Base-by-base conservation (phyloP, 1,140 invertebrate genomes). In the Diorhabda carinulata region DNA sequence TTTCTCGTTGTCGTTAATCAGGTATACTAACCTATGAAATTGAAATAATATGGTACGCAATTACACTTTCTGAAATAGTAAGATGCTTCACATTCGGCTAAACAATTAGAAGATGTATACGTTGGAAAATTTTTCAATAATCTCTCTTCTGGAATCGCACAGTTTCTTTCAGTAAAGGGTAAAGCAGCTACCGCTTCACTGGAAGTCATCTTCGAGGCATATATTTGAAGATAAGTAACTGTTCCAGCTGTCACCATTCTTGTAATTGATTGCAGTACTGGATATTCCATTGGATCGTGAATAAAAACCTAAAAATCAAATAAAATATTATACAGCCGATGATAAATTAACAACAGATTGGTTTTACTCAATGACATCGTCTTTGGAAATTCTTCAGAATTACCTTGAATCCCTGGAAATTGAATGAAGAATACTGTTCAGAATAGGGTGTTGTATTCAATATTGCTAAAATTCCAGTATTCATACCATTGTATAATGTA, bases 401-500 rank as follows among this genome's bases (percentile, higher is more conserved):
- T 68, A 73, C 72, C 67, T 71, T 73, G 6, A 71, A 61, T 57
- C 72, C 72, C 8, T 58, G 66, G 7, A 69, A 68, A 71, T 70
- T 61, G 8, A 71, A 45, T 57, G 40, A n/a, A 10, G 72, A 73
- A 59, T 68, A 71, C 42, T 68, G 66, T 43, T 64, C 64, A 3
- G 59, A 4, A 45, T 70, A 69, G 41, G 68, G 9, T 47, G 66
- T 62, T n/a, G 69, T 63, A 58, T 73, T 61, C 52, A 71, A 25
- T 5, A 66, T 41, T 56, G 70, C 60, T 43, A 64, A 8, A 25
- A 73, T 25, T 7, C 72, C 69, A 59, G 44, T 67, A n/a, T 59
- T 60, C 57, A 68, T 45, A 25, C 72, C 69, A 60, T 68, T 68
- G 43, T 52, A 69, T 5, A 40, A 56, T 2, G 66, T 69, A 66